Percentiles rank a stretch among this genome's conserved stretches.
Conservation (phyloP, 2,113 vertebrate genomes). For the Nyctereutes procyonoides region DNA sequence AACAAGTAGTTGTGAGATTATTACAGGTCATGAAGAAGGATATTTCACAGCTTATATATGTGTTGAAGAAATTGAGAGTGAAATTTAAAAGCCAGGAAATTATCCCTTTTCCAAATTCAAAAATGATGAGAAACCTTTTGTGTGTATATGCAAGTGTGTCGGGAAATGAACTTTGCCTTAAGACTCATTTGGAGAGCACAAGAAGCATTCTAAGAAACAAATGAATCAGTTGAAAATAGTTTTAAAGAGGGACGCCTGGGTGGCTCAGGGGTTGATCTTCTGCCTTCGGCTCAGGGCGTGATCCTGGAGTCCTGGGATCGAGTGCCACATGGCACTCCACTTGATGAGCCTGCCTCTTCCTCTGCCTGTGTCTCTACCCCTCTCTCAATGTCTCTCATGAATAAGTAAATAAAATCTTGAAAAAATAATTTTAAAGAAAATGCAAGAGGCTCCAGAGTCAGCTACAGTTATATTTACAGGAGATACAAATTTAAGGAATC, state of each 20-base stretch:
- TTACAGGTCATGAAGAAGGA: slow-evolving; percentile 92
- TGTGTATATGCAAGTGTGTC: slow-evolving; percentile 89
- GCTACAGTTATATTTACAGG: slow-evolving; percentile 95
- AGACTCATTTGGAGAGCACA: slow-evolving; percentile 98
- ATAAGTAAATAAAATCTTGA: too few relatives aligned
- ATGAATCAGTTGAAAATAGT: slow-evolving; percentile 91
- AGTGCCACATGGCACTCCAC: too few relatives aligned
- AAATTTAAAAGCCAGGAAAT: slow-evolving; percentile 91
- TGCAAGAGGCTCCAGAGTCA: slow-evolving; percentile 88
- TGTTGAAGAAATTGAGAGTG: slow-evolving; percentile 95
- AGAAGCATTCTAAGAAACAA: slow-evolving; percentile 90
- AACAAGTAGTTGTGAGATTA: slow-evolving; percentile 91
- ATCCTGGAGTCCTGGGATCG: too few relatives aligned
- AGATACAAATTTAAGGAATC: slow-evolving; percentile 96
- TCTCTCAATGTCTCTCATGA: too few relatives aligned
- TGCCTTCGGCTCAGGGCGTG: too few relatives aligned
- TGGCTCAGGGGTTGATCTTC: too few relatives aligned
- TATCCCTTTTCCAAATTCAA: slow-evolving; percentile 90
- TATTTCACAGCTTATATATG: slow-evolving; percentile 93
- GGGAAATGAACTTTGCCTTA: slow-evolving; percentile 91
- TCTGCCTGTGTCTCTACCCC: too few relatives aligned
- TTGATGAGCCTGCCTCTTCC: too few relatives aligned
- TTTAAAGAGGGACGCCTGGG: too few relatives aligned
- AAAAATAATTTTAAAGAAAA: slow-evolving; percentile 82
- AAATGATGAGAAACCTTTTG: slow-evolving; percentile 97